Evolutionary conservation across 2,888 invertebrate genomes (phyloP), one percentile per base, ranked within the genome.

Genomic region (Pseudococcus jackbeardsleyi): DNA sequence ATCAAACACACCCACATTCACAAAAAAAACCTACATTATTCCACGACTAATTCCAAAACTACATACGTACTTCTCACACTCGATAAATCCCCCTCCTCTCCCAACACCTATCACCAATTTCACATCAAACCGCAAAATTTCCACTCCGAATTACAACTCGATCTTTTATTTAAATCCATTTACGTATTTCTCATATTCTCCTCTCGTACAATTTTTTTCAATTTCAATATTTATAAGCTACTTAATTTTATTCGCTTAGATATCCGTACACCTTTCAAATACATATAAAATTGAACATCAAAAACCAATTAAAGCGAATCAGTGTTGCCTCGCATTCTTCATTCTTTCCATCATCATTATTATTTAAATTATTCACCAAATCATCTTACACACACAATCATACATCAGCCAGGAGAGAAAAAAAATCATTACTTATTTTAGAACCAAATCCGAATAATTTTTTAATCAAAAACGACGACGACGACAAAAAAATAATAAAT

Each of bases 171-270:
- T 54, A 54, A 54, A 54, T 54, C 54, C n/a, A 54, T 54, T 54
- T 64, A 19, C 3, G 22, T 64, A 64, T 22, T 64, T 64, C 12
- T 64, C 22, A 22, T 64, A 64, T 64, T 64, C 64, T 64, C 8
- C 19, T 64, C 64, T 8, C 9, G 64, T 64, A 64, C 9, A 0
- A 22, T 64, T n/a, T 59, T 59, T 64, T 64, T 64, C 22, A 64
- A 64, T 64, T 64, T 64, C 64, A 64, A 64, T 64, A 64, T 64
- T 64, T 64, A 64, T 64, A 19, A 64, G 64, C 64, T 64, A 64
- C 19, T 64, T 64, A 19, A 64, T 50, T 59, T 22, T 22, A 22
- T 64, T 64, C 15, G 64, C 22, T 64, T 22, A 22, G 42, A 9
- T 42, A 42, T 22, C 11, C 5, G 42, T 42, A 42, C 12, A 8